Evolutionary conservation across 1,140 invertebrate genomes (phyloP), one percentile per base, ranked within the genome.

Genomic region (Drosophila santomea): DNA sequence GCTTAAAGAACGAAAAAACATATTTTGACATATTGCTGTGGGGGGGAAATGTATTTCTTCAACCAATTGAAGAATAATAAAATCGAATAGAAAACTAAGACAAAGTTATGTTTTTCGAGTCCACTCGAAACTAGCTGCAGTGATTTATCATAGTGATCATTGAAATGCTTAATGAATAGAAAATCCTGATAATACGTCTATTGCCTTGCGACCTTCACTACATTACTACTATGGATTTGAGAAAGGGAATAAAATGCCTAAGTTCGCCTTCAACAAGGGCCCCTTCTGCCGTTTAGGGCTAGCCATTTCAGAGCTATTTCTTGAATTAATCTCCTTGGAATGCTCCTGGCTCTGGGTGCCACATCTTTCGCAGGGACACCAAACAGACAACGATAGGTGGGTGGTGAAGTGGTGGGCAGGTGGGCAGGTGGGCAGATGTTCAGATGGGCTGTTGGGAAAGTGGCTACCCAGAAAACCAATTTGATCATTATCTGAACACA

Each of bases 401-500:
- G 47, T 20, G 20, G 20, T 11, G 48, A 10, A 10, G 32, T 15
- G 25, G 48, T 25, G 58, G 28, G 7, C 2, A 60, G 58, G 63
- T 43, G 36, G 73, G n/a, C n/a, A 39, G 14, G 5, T 5, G 36
- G 47, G 25, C 57, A 32, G 28, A 32, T 32, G 28, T 28, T 6
- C 28, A 28, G 28, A 28, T 32, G 23, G 23, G 23, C 23, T 25
- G 28, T 32, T 32, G 32, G 32, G 7, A 7, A 57, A 69, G 66
- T 56, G 36, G 73, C 44, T 56, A 23, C 36, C 43, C 64, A 50
- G 36, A 69, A 75, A 76, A 76, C 61, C 74, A 76, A 76, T 75
- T 75, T 75, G 60, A 72, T 75, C 73, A 75, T 75, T 75, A 75
- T 75, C 73, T 54, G 71, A 75, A 74, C 73, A 76, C 61, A 76